Conservation (phyloP, 2,888 invertebrate species). For the Ophion ventricosus region DNA sequence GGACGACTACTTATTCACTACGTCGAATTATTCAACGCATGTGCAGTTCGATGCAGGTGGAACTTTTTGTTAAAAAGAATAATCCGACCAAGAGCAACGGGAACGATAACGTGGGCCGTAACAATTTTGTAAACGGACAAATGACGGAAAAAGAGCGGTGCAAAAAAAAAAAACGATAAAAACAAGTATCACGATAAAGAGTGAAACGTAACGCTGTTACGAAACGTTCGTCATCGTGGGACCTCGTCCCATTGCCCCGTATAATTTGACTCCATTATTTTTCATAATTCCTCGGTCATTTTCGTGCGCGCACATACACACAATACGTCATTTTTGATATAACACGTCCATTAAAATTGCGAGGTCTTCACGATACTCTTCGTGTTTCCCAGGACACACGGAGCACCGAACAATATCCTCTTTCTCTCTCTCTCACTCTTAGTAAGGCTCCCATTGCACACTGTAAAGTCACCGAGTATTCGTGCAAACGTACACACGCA, state of each 20-base stretch:
- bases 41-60: too few relatives aligned
- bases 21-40: too few relatives aligned
- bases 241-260: slow-evolving; percentile 53
- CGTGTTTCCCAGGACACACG: background rate
- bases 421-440: too few relatives aligned
- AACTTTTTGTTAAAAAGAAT: too few relatives aligned
- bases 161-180: slow-evolving; percentile 20
- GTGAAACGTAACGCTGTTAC: slow-evolving; percentile 35
- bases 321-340: slow-evolving; percentile 8
- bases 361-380: slow-evolving; percentile 13
- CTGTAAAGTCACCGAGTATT: too few relatives aligned
- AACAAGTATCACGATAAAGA: slow-evolving; percentile 35
- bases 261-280: slow-evolving; percentile 47
- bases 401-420: background rate
- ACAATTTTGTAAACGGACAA: too few relatives aligned
- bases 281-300: slow-evolving; percentile 39
- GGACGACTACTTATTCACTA: too few relatives aligned
- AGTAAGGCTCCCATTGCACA: too few relatives aligned
- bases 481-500: background rate
- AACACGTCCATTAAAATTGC: slow-evolving; percentile 18
- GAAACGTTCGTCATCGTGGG: slow-evolving; percentile 56
- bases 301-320: background rate
- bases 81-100: too few relatives aligned
- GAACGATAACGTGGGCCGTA: too few relatives aligned
- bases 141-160: background rate